These are phyloP conservation scores for Apamea epomidion DNA, from an alignment of 2,888 invertebrate genomes.

Conservation along the genomic window DNA sequence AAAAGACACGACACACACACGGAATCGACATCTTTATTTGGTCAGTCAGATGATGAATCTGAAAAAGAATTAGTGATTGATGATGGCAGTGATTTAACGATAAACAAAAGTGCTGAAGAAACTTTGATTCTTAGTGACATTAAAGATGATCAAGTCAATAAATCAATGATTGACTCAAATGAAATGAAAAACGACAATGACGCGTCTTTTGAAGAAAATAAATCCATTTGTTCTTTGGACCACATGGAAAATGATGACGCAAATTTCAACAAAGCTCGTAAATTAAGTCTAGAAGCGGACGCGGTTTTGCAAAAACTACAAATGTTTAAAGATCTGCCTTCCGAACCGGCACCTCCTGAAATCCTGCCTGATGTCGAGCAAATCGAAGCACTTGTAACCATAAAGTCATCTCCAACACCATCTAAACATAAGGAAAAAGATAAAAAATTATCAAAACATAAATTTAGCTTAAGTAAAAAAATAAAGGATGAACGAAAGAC, in stretches of 20 bases:
- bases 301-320: conserved; percentile 75
- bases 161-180: conserved; percentile 31
- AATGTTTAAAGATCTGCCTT: conserved; percentile 81
- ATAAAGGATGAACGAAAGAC: conserved; percentile 61
- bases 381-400: conserved; percentile 58
- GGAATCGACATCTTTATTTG: conserved; percentile 57
- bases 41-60: conserved; percentile 75
- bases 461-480: conserved; percentile 70
- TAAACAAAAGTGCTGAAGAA: conserved; percentile 67
- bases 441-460: conserved; percentile 69
- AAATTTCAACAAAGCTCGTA: conserved; percentile 80
- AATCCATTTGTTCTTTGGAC: conserved; percentile 51
- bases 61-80: conserved; percentile 82
- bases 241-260: conserved; percentile 68
- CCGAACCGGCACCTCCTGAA: conserved; percentile 70
- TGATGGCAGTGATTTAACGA: conserved; percentile 65
- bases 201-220: conserved; percentile 50
- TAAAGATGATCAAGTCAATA: conserved; percentile 31
- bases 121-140: conserved; percentile 61
- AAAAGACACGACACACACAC: conserved; percentile 40
- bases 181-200: conserved; percentile 33
- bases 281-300: conserved; percentile 81
- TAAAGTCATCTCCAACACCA: conserved; percentile 58
- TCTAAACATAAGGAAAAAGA: conserved; percentile 64
- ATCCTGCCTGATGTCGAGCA: conserved; percentile 63